Evolutionary conservation across 2,888 invertebrate genomes (phyloP), one percentile per base, ranked within the genome.

Genomic region (Amorpha juglandis): DNA sequence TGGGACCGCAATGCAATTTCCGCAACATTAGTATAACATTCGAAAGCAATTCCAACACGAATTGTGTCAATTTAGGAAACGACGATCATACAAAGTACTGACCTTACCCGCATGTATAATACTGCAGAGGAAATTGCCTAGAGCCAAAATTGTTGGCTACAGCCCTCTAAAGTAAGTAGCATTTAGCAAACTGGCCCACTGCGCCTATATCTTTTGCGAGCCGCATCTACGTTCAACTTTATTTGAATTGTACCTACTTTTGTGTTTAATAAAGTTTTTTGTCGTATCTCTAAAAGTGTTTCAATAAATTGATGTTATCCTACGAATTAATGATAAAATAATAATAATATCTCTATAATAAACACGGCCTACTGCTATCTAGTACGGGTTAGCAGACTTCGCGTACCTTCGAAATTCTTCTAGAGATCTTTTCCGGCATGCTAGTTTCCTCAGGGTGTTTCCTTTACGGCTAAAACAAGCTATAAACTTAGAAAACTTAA

Each of bases 61-160:
- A 19, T 38, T 50, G 19, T 9, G 21, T 47, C 53, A 47, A 47
- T 33, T 62, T 65, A 35, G 27, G 53, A 33, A 35, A 53, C 66
- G 47, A 53, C 63, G 16, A 52, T 66, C 63, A 66, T 21, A 47
- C 19, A 51, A 66, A 42, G 19, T 42, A 35, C 55, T 55, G 55
- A 47, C 12, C 69, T 58, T 69, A 63, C 68, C 65, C 66, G 47
- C 58, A 68, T 27, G 58, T 66, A 70, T 74, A 77, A 75, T 70
- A 70, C 68, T 68, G 68, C 71, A 68, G 64, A 76, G 74, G 69
- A 79, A 78, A 78, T 79, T 78, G 75, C 71, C 55, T 69, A 63
- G 63, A 69, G 68, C 65, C 70, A 68, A 62, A 74, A 74, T 71
- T 69, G 70, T 69, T 73, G 70, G 70, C 68, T 68, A 66, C 67